Evolutionary conservation across 2,113 vertebrate species (phyloP).

Genomic region (Synodontis membranacea): DNA sequence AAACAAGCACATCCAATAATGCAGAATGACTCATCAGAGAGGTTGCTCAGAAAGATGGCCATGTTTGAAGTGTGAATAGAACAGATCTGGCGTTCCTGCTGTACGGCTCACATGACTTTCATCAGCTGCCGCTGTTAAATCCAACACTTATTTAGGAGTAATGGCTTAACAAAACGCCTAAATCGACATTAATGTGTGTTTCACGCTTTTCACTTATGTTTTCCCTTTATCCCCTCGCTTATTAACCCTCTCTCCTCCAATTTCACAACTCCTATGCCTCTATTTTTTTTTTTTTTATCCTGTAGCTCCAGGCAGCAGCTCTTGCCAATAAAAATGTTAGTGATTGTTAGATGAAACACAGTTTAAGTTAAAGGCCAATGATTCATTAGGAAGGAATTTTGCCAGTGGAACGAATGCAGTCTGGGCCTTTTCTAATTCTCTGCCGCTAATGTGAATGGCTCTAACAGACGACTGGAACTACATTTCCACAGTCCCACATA

Average conservation of each 20-base stretch:
- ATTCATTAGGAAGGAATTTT: constrained; percentile 72
- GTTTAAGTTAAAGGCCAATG: constrained; percentile 62
- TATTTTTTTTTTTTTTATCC: background rate
- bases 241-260: constrained; percentile 13
- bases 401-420: constrained; percentile 65
- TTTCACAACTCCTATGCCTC: background rate
- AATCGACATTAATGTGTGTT: constrained; percentile 14
- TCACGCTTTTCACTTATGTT: background rate
- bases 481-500: background rate
- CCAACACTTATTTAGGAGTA: constrained; percentile 21
- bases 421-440: constrained; percentile 36
- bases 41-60: constrained; percentile 6
- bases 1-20: constrained; percentile 23
- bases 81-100: constrained; percentile 28
- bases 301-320: constrained; percentile 45
- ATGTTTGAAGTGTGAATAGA: constrained; percentile 24
- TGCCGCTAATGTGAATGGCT: constrained; percentile 36
- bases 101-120: constrained; percentile 34
- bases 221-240: background rate
- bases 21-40: constrained; percentile 46
- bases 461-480: constrained; percentile 33
- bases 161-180: constrained; percentile 34
- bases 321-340: constrained; percentile 66
- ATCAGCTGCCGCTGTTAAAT: constrained; percentile 46
- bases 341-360: constrained; percentile 70